Evolutionary conservation across 2,797 vertebrate genomes (phyloP).

Genomic region (Poeciliopsis presidionis): DNA sequence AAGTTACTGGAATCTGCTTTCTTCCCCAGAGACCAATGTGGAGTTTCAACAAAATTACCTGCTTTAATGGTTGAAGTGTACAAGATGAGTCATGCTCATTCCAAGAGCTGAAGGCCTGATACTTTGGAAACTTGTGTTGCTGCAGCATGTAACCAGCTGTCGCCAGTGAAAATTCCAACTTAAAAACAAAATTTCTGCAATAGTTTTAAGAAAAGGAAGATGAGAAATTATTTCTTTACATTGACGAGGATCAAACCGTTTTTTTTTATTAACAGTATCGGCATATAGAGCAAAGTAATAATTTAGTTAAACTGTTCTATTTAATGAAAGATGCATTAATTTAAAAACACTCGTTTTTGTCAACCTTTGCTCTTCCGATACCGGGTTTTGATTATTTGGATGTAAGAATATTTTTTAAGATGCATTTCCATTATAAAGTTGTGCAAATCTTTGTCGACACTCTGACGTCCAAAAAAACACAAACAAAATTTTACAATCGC

Average conservation of each 20-base stretch:
- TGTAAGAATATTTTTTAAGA: not conserved
- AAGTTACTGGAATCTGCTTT: slow-evolving; percentile 36
- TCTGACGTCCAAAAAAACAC: too few species aligned
- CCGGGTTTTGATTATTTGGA: not conserved
- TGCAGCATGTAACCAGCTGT: not conserved
- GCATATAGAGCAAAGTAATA: not conserved
- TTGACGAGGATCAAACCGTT: not conserved
- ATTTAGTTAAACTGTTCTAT: not conserved
- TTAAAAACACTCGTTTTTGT: not conserved
- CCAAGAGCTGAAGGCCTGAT: not conserved
- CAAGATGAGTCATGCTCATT: slow-evolving; percentile 47
- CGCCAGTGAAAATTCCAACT: not conserved
- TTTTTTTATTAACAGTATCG: not conserved
- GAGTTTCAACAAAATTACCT: slow-evolving; percentile 63
- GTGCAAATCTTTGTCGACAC: too few species aligned
- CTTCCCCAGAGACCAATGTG: slow-evolving; percentile 50
- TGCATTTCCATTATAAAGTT: too few species aligned
- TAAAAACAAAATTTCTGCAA: not conserved
- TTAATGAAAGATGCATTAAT: not conserved
- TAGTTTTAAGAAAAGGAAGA: not conserved
- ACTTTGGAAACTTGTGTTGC: slow-evolving; percentile 15
- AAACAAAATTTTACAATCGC: too few species aligned
- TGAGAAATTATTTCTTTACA: not conserved
- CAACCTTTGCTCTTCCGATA: not conserved
- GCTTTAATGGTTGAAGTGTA: slow-evolving; percentile 60